A percentile compares a stretch with the other conserved stretches of the same genome.
These are phyloP conservation scores for Octonoba sinensis DNA, from an alignment of 2,888 invertebrate species.

Conservation along the genomic window DNA sequence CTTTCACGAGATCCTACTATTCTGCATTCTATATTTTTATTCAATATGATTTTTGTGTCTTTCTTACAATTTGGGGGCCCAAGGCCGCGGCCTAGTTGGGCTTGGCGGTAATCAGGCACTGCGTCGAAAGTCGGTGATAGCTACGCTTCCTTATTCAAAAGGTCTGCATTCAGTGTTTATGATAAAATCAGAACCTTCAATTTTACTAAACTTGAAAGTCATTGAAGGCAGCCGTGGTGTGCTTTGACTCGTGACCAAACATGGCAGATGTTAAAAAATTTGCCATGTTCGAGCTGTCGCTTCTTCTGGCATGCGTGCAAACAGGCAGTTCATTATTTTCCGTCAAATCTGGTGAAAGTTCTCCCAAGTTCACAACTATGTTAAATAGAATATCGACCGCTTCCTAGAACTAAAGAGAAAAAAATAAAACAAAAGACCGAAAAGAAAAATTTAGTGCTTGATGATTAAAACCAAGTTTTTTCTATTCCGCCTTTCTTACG, in stretches of 20 bases:
- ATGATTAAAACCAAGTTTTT: constrained; percentile 58
- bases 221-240: background rate
- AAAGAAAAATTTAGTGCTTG: constrained; percentile 27
- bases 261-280: constrained; percentile 9
- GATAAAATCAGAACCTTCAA: no score
- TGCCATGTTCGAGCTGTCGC: background rate
- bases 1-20: no score
- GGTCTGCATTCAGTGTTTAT: no score
- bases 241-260: constrained; percentile 13
- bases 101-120: no score
- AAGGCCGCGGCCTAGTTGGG: no score
- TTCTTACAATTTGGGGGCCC: no score
- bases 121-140: no score
- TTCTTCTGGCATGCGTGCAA: constrained; percentile 51
- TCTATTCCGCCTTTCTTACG: constrained; percentile 12
- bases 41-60: no score
- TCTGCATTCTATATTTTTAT: no score
- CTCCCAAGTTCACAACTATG: constrained; percentile 52
- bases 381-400: constrained; percentile 61
- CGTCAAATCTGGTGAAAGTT: constrained; percentile 57
- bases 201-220: background rate
- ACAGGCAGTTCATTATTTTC: constrained; percentile 51
- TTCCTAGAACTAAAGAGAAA: constrained; percentile 4
- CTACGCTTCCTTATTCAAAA: no score
- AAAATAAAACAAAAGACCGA: background rate